Evolutionary conservation across 2,888 invertebrate genomes (phyloP).

Genomic region (Mythimna pallens): DNA sequence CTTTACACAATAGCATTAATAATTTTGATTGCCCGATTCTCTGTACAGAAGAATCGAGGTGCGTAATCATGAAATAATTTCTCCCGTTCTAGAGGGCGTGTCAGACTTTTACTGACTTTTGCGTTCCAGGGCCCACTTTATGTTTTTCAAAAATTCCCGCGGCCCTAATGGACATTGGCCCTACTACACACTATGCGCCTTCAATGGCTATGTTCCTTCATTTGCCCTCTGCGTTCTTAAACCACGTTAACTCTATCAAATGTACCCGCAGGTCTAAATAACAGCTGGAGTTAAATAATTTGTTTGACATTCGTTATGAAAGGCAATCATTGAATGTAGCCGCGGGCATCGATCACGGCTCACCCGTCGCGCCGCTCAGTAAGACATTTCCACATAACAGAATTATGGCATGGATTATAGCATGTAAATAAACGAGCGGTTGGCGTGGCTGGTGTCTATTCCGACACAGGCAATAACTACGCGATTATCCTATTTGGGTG

Average conservation of each 20-base stretch:
- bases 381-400: conserved; percentile 83
- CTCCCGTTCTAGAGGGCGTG: no score
- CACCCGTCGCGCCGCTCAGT: conserved; percentile 60
- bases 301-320: conserved; percentile 50
- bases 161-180: no score
- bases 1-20: conserved; percentile 36
- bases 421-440: conserved; percentile 88
- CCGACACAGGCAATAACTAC: conserved; percentile 84
- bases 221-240: no score
- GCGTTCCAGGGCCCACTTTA: no score
- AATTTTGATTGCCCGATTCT: conserved; percentile 39
- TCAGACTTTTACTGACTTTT: no score
- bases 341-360: conserved; percentile 71
- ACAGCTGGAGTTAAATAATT: conserved; percentile 48
- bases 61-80: no score
- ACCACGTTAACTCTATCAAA: no score
- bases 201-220: no score
- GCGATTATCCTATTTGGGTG: conserved; percentile 87
- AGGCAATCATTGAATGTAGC: conserved; percentile 54
- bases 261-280: conserved; percentile 8
- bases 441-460: conserved; percentile 89
- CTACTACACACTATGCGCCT: no score
- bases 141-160: no score
- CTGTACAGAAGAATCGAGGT: conserved; percentile 2
- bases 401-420: conserved; percentile 77